A percentile compares a stretch with the other conserved stretches of the same genome.
phyloP scores from a whole-genome alignment of 1,140 invertebrate species.

The Drosophila takahashii region DNA sequence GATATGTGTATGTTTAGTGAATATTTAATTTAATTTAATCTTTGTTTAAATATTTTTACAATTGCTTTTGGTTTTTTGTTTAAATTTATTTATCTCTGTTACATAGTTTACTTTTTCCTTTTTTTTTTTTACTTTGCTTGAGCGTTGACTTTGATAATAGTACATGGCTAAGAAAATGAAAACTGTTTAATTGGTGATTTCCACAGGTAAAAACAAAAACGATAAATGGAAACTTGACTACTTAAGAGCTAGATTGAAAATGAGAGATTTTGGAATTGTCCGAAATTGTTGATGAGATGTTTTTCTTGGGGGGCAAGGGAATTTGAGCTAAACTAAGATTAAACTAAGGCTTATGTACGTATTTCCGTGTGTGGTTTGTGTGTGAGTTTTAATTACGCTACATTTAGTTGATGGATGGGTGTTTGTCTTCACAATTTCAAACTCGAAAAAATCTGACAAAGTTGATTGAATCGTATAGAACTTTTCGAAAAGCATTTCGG shows the following conservation, averaged over 20 bases:
- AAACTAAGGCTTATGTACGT: conserved; percentile 73
- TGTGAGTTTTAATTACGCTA: conserved; percentile 60
- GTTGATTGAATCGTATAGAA: not conserved
- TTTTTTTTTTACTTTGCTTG: conserved; percentile 39
- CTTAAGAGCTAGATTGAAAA: conserved; percentile 39
- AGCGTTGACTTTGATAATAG: conserved; percentile 48
- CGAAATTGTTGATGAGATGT: conserved; percentile 33
- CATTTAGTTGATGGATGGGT: conserved; percentile 37
- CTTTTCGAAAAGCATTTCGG: not conserved
- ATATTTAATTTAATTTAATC: conserved; percentile 76
- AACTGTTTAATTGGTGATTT: conserved; percentile 30
- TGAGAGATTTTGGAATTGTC: conserved; percentile 48
- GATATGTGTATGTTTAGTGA: conserved; percentile 49
- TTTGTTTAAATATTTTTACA: conserved; percentile 67
- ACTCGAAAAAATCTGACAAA: conserved; percentile 2
- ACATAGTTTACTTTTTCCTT: conserved; percentile 41
- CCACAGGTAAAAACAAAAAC: conserved; percentile 40
- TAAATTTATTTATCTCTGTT: conserved; percentile 50
- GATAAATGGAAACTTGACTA: conserved; percentile 43
- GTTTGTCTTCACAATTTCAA: not conserved
- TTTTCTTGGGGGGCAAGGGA: conserved; percentile 18
- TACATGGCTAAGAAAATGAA: conserved; percentile 42
- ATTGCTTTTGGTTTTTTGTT: conserved; percentile 70
- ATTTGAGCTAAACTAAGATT: conserved; percentile 75
- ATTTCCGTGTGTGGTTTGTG: conserved; percentile 36